A percentile compares a stretch with the other conserved stretches of the same genome.
Evolutionary conservation across 2,113 vertebrate species (phyloP).

Genomic region (Morone chrysops): DNA sequence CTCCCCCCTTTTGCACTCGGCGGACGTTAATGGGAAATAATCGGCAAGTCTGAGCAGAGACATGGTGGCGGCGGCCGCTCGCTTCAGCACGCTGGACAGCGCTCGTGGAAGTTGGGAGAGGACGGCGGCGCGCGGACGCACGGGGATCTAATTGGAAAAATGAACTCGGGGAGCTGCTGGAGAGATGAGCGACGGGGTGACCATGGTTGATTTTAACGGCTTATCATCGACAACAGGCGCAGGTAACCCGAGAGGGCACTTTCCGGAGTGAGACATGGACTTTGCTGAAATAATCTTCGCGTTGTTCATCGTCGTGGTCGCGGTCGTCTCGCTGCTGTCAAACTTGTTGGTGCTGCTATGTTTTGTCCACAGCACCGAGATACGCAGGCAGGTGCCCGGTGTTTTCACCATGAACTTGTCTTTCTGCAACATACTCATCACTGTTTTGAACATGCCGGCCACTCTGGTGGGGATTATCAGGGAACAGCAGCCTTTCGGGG

Average conservation of each 20-base stretch:
- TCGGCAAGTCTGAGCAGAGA: constrained; percentile 15
- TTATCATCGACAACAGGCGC: constrained; percentile 38
- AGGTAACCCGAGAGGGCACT: constrained; percentile 58
- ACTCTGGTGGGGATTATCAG: constrained; percentile 85
- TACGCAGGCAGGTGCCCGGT: constrained; percentile 87
- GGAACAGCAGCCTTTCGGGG: constrained; percentile 85
- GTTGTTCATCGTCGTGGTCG: constrained; percentile 86
- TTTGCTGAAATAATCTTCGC: constrained; percentile 86
- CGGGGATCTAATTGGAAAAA: constrained; percentile 40
- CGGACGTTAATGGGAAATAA: constrained; percentile 28
- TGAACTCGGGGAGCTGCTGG: constrained; percentile 12
- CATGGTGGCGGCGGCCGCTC: constrained; percentile 29
- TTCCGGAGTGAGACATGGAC: constrained; percentile 88
- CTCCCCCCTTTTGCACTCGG: background rate
- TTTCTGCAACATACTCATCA: constrained; percentile 89
- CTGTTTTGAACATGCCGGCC: constrained; percentile 87
- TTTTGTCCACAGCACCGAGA: constrained; percentile 88
- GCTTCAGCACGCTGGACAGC: constrained; percentile 91
- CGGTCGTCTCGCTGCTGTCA: constrained; percentile 87
- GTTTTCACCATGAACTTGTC: constrained; percentile 89
- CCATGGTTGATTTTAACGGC: constrained; percentile 62
- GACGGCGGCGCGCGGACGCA: constrained; percentile 39
- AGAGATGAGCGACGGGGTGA: constrained; percentile 40
- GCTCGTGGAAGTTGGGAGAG: constrained; percentile 62
- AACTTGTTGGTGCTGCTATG: constrained; percentile 89